A percentile compares a stretch with the other conserved stretches of the same genome.
These are phyloP conservation scores for Schizopygopsis pylzovi DNA, from an alignment of 2,797 vertebrate species.

Conservation along the genomic window DNA sequence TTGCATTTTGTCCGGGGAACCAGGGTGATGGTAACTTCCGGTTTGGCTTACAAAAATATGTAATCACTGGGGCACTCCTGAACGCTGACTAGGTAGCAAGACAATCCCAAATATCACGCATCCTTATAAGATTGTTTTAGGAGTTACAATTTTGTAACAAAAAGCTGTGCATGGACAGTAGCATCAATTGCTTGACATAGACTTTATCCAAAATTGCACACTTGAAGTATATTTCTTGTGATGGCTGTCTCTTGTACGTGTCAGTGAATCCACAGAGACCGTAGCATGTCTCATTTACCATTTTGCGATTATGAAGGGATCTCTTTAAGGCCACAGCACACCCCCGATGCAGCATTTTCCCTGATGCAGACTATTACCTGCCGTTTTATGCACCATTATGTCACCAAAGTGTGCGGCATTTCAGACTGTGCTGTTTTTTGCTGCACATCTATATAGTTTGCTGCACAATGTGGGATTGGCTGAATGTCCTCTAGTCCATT, in stretches of 20 bases:
- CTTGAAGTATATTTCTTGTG: background rate
- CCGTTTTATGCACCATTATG: background rate
- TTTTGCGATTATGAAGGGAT: background rate
- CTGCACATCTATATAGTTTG: background rate
- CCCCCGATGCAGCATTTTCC: background rate
- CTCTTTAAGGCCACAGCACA: background rate
- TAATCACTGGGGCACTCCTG: background rate
- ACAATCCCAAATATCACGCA: background rate
- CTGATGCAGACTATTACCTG: background rate
- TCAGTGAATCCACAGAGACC: background rate
- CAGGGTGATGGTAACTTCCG: no score
- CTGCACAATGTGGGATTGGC: background rate
- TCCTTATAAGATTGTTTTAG: background rate
- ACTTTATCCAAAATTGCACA: background rate
- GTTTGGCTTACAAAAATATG: no score
- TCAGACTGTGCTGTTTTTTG: background rate
- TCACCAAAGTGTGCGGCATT: background rate
- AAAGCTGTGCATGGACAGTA: background rate
- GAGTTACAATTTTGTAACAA: background rate
- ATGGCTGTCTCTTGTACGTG: background rate
- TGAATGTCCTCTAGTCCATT: slow-evolving; percentile 19
- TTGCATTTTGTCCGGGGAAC: no score
- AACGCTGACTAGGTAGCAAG: background rate
- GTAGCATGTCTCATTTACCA: background rate
- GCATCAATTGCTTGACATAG: background rate